A percentile compares a stretch with the other conserved stretches of the same genome.
Conservation (phyloP, 35 echinoderm and acorn worm genomes). For the Acanthaster planci region DNA sequence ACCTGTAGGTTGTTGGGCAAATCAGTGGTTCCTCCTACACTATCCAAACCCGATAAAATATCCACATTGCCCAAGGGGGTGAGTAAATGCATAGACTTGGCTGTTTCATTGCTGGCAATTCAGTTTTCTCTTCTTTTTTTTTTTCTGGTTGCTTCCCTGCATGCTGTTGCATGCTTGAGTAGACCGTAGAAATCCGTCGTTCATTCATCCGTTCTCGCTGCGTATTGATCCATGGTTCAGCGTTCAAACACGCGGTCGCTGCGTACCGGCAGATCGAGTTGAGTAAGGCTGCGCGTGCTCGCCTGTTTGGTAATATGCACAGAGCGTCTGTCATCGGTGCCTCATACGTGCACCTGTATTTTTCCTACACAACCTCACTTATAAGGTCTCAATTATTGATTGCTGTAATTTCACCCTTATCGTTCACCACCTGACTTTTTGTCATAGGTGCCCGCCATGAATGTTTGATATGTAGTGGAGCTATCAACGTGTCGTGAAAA, state of each 20-base stretch:
- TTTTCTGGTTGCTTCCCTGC: background rate
- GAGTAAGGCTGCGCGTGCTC: background rate
- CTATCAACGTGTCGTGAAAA: too few relatives aligned
- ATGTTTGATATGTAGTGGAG: too few relatives aligned
- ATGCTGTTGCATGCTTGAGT: conserved; percentile 31
- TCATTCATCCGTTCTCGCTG: conserved; percentile 20
- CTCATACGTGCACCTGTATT: conserved; percentile 3
- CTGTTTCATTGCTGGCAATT: conserved; percentile 7
- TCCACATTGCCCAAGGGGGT: background rate
- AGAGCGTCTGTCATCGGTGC: background rate
- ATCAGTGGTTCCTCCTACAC: conserved; percentile 8
- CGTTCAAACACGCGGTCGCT: background rate
- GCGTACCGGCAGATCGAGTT: too few relatives aligned
- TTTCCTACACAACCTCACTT: background rate
- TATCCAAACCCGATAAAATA: conserved; percentile 8
- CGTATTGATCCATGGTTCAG: conserved; percentile 11
- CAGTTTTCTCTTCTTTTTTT: background rate
- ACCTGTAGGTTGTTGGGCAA: conserved; percentile 22
- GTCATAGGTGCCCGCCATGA: background rate
- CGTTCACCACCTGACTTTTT: conserved; percentile 13
- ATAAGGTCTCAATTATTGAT: conserved; percentile 16
- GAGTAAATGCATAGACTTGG: background rate
- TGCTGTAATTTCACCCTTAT: background rate
- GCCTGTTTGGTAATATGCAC: background rate
- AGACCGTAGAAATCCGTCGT: conserved; percentile 10